Percentiles rank a stretch among this genome's conserved stretches.
Conservation (phyloP, 2,888 invertebrate species). For the Acanthosoma haemorrhoidale region DNA sequence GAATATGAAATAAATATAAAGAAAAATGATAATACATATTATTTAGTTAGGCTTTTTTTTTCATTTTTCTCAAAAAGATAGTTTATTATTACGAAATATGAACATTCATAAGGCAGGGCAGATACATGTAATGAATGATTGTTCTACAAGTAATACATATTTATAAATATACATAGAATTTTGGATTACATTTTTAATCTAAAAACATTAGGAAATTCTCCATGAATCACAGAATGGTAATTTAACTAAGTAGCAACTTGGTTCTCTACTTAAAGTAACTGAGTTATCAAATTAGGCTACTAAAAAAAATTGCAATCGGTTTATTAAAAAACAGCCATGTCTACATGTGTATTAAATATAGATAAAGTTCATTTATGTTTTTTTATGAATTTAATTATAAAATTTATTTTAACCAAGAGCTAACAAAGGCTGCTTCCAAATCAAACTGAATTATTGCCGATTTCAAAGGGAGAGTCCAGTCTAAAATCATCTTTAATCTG, state of each 20-base stretch:
- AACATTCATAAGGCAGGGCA: constrained; percentile 22
- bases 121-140: constrained; percentile 16
- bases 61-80: background rate
- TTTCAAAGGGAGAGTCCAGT: no score
- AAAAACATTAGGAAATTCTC: background rate
- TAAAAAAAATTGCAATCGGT: no score
- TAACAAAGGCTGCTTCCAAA: no score
- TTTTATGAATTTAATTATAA: no score
- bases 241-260: background rate
- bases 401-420: no score
- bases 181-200: background rate
- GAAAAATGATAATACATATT: background rate
- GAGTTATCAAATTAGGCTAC: no score
- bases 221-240: background rate
- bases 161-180: constrained; percentile 15
- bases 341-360: no score
- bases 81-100: constrained; percentile 7
- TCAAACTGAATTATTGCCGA: no score
- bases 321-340: no score
- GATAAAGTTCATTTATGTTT: no score
- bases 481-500: no score
- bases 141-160: constrained; percentile 13
- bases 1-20: background rate
- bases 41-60: constrained; percentile 7
- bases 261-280: no score